Base-by-base conservation (phyloP, 37 sponge, comb jelly and placozoan species). In the Chondrilla cf. caribensis region DNA sequence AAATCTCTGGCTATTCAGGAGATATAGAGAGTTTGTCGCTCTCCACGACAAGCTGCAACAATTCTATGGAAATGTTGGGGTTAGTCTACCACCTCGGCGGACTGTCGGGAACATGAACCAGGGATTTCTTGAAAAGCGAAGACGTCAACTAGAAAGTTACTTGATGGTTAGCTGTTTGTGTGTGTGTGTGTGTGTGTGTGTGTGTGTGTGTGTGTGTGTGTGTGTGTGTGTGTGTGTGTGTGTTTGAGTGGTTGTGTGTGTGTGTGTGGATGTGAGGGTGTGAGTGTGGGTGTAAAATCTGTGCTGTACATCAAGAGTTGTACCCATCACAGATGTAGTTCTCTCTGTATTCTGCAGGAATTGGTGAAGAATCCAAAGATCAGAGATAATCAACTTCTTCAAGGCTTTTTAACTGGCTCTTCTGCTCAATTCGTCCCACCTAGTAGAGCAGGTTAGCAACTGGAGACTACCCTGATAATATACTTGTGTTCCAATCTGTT, bases 21-120 rank as follows among this genome's bases (percentile, higher is more conserved):
- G 91, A 25, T 91, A 70, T 60, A 91, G 87, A 38, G 91, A 91
- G 58, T 91, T 91, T 81, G 64, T 84, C 2, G 84, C 35, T 17
- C 85, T 91, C 19, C 87, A 91, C 43, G 75, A 66, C 18, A 87
- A 81, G 59, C 78, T 91, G 29, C 60, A 80, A 42, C 91, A 91
- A 43, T 91, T 91, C 41, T 84, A 78, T 73, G 83, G 80, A 1
- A 58, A 58, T 37, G 60, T 85, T 5, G 32, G 60, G 7, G 57
- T 37, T 3, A 36, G 68, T 15, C 86, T 90, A 0, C 90, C 90
- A 24, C 82, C 86, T 15, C 81, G 82, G 83, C 82, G 71, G 29
- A 42, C 90, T 18, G 65, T 90, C 32, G 38, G 86, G 0, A 90
- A 90, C 65, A 58, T 85, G 80, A 83, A 85, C 79, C 78, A 79